Evolutionary conservation across 2,797 vertebrate genomes (phyloP).

Genomic region (Lophotriccus pileatus): DNA sequence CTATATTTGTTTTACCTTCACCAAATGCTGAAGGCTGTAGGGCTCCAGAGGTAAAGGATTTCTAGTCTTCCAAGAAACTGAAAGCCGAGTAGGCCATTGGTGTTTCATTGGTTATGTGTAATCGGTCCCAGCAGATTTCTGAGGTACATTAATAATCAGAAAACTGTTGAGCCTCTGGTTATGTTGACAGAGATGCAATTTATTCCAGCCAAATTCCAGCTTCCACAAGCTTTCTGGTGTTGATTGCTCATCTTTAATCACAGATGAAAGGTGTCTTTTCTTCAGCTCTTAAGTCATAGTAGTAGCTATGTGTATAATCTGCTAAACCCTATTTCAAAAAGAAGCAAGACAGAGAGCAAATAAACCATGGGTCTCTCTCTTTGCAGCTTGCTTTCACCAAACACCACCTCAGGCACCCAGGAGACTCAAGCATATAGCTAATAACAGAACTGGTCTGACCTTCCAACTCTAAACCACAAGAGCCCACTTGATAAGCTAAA

Average conservation of each 20-base stretch:
- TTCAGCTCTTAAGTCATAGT: neutral
- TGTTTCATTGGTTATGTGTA: neutral
- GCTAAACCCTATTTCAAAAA: neutral
- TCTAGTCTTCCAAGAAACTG: neutral
- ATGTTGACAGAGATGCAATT: conserved; percentile 46
- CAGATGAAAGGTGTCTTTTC: conserved; percentile 9
- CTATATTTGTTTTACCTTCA: conserved; percentile 33
- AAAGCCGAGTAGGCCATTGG: neutral
- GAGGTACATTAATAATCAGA: conserved; percentile 68
- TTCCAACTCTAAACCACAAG: neutral
- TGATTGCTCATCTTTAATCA: conserved; percentile 7
- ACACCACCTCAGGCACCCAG: neutral
- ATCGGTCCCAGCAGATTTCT: conserved; percentile 58
- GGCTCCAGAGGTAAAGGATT: neutral
- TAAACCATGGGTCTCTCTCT: neutral
- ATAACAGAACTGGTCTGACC: neutral
- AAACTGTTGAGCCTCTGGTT: conserved; percentile 33
- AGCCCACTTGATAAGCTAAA: neutral
- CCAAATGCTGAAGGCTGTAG: neutral
- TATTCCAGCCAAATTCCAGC: conserved; percentile 42
- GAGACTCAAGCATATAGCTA: neutral
- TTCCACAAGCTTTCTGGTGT: conserved; percentile 1
- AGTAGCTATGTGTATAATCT: neutral
- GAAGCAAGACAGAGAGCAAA: neutral
- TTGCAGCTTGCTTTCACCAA: neutral